Evolutionary conservation across 2,888 invertebrate species (phyloP).

Genomic region (Ferdinandea cuprea): DNA sequence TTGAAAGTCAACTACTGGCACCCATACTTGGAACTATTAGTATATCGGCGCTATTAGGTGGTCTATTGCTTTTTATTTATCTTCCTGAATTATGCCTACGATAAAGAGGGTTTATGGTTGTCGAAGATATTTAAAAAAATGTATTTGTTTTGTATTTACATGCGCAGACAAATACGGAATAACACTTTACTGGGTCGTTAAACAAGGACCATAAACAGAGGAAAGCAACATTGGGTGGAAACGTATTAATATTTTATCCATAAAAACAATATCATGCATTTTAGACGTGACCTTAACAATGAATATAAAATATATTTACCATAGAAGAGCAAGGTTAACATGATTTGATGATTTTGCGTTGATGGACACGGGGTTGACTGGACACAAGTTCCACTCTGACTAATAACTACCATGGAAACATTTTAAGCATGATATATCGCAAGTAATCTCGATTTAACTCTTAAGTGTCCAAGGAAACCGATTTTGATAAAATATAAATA

Average conservation of each 20-base stretch:
- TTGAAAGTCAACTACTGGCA: constrained; percentile 36
- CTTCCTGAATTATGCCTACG: background rate
- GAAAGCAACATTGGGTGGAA: background rate
- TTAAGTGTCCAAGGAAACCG: too few species aligned
- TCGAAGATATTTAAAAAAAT: constrained; percentile 3
- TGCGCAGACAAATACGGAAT: background rate
- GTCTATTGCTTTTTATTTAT: constrained; percentile 25
- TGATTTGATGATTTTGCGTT: too few species aligned
- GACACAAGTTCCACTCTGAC: too few species aligned
- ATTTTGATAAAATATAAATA: too few species aligned
- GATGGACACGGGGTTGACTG: too few species aligned
- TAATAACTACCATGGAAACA: too few species aligned
- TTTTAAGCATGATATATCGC: too few species aligned
- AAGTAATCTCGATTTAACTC: too few species aligned
- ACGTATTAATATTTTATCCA: background rate
- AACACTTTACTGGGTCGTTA: constrained; percentile 14
- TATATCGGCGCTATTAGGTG: constrained; percentile 18
- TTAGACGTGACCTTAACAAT: too few species aligned
- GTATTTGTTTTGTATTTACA: background rate
- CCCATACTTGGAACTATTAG: constrained; percentile 38
- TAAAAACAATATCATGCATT: too few species aligned
- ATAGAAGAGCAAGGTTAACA: too few species aligned
- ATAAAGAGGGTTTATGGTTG: background rate
- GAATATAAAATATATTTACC: too few species aligned
- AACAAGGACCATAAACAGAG: constrained; percentile 14